Evolutionary conservation across 2,113 vertebrate genomes (phyloP).

Genomic region (Pyrgilauda ruficollis): DNA sequence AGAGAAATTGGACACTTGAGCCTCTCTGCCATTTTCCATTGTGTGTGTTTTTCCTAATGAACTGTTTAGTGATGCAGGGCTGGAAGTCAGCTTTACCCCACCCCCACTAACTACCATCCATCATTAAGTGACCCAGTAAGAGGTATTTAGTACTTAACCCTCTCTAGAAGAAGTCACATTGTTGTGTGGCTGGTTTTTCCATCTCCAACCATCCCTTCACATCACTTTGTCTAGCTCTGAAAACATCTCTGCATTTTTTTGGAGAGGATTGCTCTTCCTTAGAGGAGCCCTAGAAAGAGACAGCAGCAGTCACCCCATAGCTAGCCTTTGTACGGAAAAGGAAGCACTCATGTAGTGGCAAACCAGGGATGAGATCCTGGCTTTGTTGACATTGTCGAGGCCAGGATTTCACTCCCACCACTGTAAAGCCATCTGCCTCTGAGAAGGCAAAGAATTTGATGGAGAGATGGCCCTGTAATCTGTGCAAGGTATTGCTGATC

Average conservation of each 20-base stretch:
- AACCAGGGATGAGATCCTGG: background rate
- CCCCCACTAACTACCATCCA: slow-evolving; percentile 61
- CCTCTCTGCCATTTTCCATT: slow-evolving; percentile 70
- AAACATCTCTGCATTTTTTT: background rate
- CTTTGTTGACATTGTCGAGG: background rate
- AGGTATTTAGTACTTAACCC: slow-evolving; percentile 66
- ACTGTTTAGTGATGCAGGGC: slow-evolving; percentile 70
- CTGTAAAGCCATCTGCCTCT: background rate
- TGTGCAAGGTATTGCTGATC: background rate
- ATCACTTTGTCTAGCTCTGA: background rate
- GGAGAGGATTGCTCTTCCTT: background rate
- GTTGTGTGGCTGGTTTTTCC: slow-evolving; percentile 22
- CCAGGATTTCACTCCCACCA: background rate
- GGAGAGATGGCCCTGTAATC: background rate
- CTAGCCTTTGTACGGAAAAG: background rate
- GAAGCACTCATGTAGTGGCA: background rate
- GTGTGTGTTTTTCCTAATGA: slow-evolving; percentile 71
- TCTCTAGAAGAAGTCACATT: slow-evolving; percentile 55
- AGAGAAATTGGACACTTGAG: slow-evolving; percentile 73
- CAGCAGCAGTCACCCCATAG: background rate
- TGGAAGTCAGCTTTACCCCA: slow-evolving; percentile 72
- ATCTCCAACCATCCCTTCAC: slow-evolving; percentile 3
- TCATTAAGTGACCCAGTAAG: slow-evolving; percentile 67
- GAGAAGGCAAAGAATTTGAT: background rate
- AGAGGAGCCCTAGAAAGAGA: background rate